Evolutionary conservation across 2,888 invertebrate species (phyloP), one percentile per base, ranked within the genome.

Genomic region (Eurytoma adleriae): DNA sequence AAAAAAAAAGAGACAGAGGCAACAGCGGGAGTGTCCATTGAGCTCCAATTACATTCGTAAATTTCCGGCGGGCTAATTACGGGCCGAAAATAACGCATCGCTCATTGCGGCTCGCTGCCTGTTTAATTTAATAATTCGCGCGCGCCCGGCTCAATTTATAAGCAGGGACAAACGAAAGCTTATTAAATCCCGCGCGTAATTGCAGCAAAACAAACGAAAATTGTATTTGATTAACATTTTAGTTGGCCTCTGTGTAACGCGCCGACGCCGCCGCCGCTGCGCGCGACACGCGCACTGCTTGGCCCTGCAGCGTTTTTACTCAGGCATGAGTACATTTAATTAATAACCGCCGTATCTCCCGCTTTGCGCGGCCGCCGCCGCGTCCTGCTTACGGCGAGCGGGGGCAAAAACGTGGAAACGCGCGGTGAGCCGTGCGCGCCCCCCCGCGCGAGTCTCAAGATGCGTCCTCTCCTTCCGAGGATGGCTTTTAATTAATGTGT

Each of bases 221-320:
- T 69, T 57, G 57, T 69, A 69, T 79, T 79, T 68, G 16, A 79
- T 74, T 74, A 79, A 74, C 74, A 69, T 79, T 74, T 73, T 12
- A 66, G 40, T 40, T 40, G 7, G 40, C 40, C 40, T 40, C 40
- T 40, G 40, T 40, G 40, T 40, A 40, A 20, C 52, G 61, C 27
- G 5, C 48, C n/a, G 16, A 0, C 5, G 5, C 64, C 3, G 14
- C 13, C 5, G 5, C 64, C 3, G 14, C 13, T 68, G 59, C 52
- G 57, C 48, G 20, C n/a, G 61, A 69, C 30, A 27, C 54, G n/a
- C 69, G 12, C 16, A 27, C 1, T 16, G 7, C 5, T 27, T 12
- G 30, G 52, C 4, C 14, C 54, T 40, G 64, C 67, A 66, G 52
- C 66, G 54, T 61, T 73, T 71, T 57, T 59, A 30, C 57, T 74